These are phyloP conservation scores for Ethmia dodecea DNA, from an alignment of 2,888 invertebrate genomes.

Conservation along the genomic window DNA sequence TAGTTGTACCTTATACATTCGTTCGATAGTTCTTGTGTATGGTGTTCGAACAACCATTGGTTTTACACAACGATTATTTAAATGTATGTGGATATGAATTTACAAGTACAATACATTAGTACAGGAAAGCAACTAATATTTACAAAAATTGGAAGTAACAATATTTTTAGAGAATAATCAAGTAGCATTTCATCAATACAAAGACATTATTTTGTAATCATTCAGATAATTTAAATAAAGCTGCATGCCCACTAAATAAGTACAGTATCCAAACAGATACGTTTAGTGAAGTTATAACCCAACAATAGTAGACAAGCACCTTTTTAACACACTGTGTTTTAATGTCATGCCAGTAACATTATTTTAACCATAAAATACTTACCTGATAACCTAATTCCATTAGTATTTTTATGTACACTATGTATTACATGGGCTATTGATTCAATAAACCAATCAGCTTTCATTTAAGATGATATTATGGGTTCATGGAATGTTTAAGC, in stretches of 20 bases:
- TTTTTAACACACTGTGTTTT: constrained; percentile 2
- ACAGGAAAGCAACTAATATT: constrained; percentile 67
- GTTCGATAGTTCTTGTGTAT: not conserved
- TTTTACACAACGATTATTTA: no score
- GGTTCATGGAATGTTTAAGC: constrained; percentile 74
- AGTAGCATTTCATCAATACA: not conserved
- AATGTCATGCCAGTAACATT: constrained; percentile 5
- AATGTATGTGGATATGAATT: constrained; percentile 51
- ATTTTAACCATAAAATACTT: constrained; percentile 6
- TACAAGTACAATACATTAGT: constrained; percentile 64
- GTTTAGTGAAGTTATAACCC: not conserved
- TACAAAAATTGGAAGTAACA: constrained; percentile 45
- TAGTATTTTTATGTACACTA: constrained; percentile 13
- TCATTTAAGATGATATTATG: constrained; percentile 49
- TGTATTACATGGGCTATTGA: constrained; percentile 17
- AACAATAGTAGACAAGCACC: constrained; percentile 9
- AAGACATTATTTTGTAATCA: constrained; percentile 2
- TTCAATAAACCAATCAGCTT: constrained; percentile 50
- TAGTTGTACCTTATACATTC: constrained; percentile 35
- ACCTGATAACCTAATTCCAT: constrained; percentile 10
- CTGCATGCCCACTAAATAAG: constrained; percentile 3
- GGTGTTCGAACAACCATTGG: not conserved
- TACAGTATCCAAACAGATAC: not conserved
- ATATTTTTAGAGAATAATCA: constrained; percentile 1
- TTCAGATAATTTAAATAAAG: constrained; percentile 5